Evolutionary conservation across 2,888 invertebrate genomes (phyloP), one percentile per base, ranked within the genome.

Genomic region (Heteromyza rotundicornis): DNA sequence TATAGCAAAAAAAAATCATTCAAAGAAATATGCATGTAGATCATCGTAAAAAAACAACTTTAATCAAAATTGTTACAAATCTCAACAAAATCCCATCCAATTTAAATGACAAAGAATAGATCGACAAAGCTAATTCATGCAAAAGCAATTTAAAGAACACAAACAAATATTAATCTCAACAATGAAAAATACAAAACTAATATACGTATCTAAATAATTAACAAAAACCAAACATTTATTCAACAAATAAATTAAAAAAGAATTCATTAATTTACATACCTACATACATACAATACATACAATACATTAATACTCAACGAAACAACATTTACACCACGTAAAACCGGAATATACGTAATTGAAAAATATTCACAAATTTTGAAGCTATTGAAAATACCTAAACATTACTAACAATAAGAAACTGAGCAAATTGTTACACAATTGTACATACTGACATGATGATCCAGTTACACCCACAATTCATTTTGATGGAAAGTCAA

Each of bases 21-120:
- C n/a, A n/a, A n/a, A n/a, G n/a, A n/a, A n/a, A n/a, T n/a, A n/a
- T n/a, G n/a, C n/a, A n/a, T n/a, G n/a, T n/a, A n/a, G n/a, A n/a
- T n/a, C n/a, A n/a, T n/a, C n/a, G n/a, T 14, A 40, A 8, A 19
- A 47, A 19, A 47, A 47, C 40, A 12, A 40, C n/a, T 8, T 14
- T 19, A 20, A 17, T 47, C 10, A n/a, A 47, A 47, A 47, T 7
- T 47, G 14, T 47, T 47, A 50, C 63, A 60, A 64, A 76, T 56
- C 64, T 68, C 59, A 68, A 73, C 71, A 70, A 71, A 68, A 77
- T 65, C 77, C 75, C 75, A 75, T 77, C 77, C 75, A 75, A 66
- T 53, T 36, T 65, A 63, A 69, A 60, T 61, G 66, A 57, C 64
- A 62, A 63, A 62, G 47, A 35, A 19, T 61, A 57, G 35, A 51